phyloP scores from a whole-genome alignment of 2,797 vertebrate species.

The Mormyrops attenuatus region DNA sequence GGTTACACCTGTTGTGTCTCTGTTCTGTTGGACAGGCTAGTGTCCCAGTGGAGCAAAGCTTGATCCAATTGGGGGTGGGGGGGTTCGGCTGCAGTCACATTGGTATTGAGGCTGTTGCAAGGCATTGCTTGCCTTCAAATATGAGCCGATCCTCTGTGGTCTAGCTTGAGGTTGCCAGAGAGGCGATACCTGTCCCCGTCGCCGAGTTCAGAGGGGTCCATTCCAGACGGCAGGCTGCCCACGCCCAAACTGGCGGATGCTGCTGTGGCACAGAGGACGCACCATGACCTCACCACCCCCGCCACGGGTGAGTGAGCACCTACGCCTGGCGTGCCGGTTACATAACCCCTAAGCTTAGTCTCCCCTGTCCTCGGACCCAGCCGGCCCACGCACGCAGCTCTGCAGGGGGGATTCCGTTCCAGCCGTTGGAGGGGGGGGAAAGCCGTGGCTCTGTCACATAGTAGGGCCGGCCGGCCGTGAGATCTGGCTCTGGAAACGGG shows the following conservation, averaged over 20 bases:
- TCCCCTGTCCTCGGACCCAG: not conserved
- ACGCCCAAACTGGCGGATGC: conserved; percentile 58
- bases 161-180: conserved; percentile 39
- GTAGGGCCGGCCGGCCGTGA: not conserved
- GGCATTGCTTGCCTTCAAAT: not conserved
- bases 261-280: conserved; percentile 56
- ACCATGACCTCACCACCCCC: conserved; percentile 67
- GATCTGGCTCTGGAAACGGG: not conserved
- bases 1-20: not conserved
- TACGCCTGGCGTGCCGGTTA: not conserved
- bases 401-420: not conserved
- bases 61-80: not conserved
- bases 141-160: conserved; percentile 24
- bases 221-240: conserved; percentile 56
- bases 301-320: conserved; percentile 57
- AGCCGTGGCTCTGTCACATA: not conserved
- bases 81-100: not conserved
- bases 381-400: not conserved
- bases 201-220: conserved; percentile 9
- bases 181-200: conserved; percentile 32
- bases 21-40: not conserved
- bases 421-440: not conserved
- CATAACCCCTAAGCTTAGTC: not conserved
- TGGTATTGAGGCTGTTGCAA: not conserved
- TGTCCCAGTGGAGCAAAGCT: not conserved